A percentile compares a stretch with the other conserved stretches of the same genome.
phyloP scores from a whole-genome alignment of 2,888 invertebrate genomes.

The Aporophyla nigra region DNA sequence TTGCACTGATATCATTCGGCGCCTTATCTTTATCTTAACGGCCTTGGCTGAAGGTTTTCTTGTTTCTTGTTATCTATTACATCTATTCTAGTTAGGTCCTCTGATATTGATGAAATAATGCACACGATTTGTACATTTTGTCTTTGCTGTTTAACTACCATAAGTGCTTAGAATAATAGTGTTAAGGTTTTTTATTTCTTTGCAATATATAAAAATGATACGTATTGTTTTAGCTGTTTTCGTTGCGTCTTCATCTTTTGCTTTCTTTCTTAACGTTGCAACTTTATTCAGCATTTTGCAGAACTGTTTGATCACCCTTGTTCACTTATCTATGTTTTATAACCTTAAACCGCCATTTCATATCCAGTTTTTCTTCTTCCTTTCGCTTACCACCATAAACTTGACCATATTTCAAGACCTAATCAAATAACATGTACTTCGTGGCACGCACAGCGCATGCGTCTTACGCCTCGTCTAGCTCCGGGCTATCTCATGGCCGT shows the following conservation, averaged over 20 bases:
- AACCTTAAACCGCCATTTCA: neutral
- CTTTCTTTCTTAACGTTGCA: neutral
- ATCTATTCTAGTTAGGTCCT: constrained; percentile 33
- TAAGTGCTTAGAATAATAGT: neutral
- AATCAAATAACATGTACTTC: constrained; percentile 25
- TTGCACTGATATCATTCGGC: constrained; percentile 47
- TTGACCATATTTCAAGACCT: neutral
- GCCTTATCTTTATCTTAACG: constrained; percentile 51
- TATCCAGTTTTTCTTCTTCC: neutral
- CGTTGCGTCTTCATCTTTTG: neutral
- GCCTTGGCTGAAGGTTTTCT: constrained; percentile 38
- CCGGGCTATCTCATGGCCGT: constrained; percentile 42
- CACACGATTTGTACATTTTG: constrained; percentile 12
- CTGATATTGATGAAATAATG: constrained; percentile 22
- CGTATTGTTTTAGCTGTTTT: neutral
- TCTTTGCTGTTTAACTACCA: too few species aligned
- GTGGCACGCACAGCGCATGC: constrained; percentile 13
- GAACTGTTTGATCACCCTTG: neutral
- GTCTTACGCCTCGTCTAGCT: constrained; percentile 17
- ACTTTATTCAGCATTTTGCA: neutral
- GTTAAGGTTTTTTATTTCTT: too few species aligned
- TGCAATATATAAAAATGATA: neutral
- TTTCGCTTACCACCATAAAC: constrained; percentile 19
- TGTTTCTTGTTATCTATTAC: constrained; percentile 43
- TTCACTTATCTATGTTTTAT: neutral